phyloP scores from a whole-genome alignment of 2,797 vertebrate species.

The Cichlasoma orientale region DNA sequence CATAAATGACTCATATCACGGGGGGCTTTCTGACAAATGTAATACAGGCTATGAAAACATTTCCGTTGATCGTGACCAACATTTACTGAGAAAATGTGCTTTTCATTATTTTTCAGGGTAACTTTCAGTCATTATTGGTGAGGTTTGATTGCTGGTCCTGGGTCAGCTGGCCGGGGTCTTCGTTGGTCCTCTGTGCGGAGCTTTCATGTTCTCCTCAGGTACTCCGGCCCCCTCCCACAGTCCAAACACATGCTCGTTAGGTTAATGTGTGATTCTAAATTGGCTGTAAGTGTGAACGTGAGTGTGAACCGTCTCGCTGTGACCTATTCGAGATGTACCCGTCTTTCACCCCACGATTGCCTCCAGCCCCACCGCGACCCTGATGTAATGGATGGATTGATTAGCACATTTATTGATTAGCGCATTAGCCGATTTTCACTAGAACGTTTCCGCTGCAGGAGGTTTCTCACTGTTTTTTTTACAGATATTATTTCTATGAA shows the following conservation, averaged over 20 bases:
- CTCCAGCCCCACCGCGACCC: background rate
- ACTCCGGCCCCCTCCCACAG: too few species aligned
- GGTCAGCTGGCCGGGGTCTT: background rate
- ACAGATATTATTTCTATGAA: background rate
- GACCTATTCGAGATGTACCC: too few species aligned
- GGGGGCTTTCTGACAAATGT: background rate
- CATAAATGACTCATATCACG: background rate
- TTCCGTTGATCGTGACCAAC: background rate
- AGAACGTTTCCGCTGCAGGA: background rate
- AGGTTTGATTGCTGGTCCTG: background rate
- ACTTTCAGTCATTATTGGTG: background rate
- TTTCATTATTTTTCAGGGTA: background rate
- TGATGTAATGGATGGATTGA: accelerated
- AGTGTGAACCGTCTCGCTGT: too few species aligned
- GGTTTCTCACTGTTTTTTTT: background rate
- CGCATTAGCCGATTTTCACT: background rate
- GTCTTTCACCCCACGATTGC: accelerated
- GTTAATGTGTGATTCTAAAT: too few species aligned
- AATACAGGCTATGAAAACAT: background rate
- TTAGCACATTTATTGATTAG: background rate
- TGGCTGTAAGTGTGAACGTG: too few species aligned
- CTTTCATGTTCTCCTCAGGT: too few species aligned
- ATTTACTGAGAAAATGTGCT: background rate
- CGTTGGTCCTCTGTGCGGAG: too few species aligned
- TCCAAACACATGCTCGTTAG: too few species aligned